A percentile compares a stretch with the other conserved stretches of the same genome.
Conservation (phyloP, 30 jellyfish, hydroid and myxozoan species). For the Rhopilema esculentum region DNA sequence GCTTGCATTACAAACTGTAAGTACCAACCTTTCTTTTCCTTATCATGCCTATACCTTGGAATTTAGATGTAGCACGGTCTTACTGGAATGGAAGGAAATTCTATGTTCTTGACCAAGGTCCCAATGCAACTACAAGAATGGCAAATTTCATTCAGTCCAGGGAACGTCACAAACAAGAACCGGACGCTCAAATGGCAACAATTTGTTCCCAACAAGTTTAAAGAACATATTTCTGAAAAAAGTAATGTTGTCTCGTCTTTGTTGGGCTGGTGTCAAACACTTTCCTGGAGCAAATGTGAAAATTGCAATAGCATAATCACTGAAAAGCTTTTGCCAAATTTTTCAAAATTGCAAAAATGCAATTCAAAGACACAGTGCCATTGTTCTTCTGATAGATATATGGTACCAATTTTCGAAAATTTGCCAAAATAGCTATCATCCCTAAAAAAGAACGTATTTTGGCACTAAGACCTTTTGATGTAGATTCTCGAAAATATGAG, state of each 20-base stretch:
- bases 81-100: not conserved
- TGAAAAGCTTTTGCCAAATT: not conserved
- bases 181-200: not conserved
- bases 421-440: not conserved
- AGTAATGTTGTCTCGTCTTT: not conserved
- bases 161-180: not conserved
- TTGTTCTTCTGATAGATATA: no score
- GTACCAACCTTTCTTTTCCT: not conserved
- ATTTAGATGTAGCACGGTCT: not conserved
- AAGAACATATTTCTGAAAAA: not conserved
- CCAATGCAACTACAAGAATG: not conserved
- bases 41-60: not conserved
- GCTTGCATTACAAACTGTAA: not conserved
- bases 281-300: not conserved
- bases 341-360: not conserved
- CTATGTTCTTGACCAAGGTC: not conserved
- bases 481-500: not conserved
- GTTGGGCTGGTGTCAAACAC: not conserved
- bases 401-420: no score
- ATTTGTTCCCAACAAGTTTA: not conserved
- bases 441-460: not conserved
- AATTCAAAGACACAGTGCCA: no score
- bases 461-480: not conserved
- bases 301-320: not conserved
- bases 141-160: not conserved